Base-by-base conservation (phyloP, 2,113 vertebrate genomes). In the Pithys albifrons region DNA sequence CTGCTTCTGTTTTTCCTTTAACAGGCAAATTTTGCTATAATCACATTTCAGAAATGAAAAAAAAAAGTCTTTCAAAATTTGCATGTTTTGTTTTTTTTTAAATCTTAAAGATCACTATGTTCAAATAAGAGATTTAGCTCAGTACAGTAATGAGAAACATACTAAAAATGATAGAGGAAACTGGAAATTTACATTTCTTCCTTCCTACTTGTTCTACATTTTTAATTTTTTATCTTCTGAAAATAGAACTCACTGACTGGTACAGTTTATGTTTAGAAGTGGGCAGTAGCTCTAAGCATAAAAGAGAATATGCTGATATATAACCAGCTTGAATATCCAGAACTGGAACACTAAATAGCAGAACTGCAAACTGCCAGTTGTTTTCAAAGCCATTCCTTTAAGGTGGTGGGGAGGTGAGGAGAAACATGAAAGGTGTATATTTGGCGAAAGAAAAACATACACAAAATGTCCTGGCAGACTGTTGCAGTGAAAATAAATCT, bases 401-500 rank as follows among this genome's bases (percentile, higher is more conserved):
- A 52, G 9, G 12, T 10, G 23, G 12, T 43, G 41, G 41, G 41
- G 41, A 43, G 41, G 8, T 1, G 4, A 10, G 22, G 43, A 29
- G 37, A 71, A 85, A 90, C 45, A 85, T 67, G 58, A 95, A 95
- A 95, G 48, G 43, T 82, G 6, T 70, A 46, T 79, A 66, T 69
- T 64, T 91, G 72, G 61, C 41, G 46, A 39, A 91, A 84, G 51
- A 58, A 88, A 94, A 95, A 31, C 70, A 80, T 49, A 65, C 52
- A 75, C 8, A 23, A 78, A 96, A 83, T 20, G 8, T 35, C 70
- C 27, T 70, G 52, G 28, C 69, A 95, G 71, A 85, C 72, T 87
- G 70, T 54, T 85, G 14, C 69, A 65, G 67, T 65, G 74, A 91
- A 93, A 92, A 96, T 71, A 90, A 89, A 86, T 77, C 49, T 72